Percentiles rank a stretch among this genome's conserved stretches.
Evolutionary conservation across 2,113 vertebrate species (phyloP).

Genomic region (Psittacula cyanocephala): DNA sequence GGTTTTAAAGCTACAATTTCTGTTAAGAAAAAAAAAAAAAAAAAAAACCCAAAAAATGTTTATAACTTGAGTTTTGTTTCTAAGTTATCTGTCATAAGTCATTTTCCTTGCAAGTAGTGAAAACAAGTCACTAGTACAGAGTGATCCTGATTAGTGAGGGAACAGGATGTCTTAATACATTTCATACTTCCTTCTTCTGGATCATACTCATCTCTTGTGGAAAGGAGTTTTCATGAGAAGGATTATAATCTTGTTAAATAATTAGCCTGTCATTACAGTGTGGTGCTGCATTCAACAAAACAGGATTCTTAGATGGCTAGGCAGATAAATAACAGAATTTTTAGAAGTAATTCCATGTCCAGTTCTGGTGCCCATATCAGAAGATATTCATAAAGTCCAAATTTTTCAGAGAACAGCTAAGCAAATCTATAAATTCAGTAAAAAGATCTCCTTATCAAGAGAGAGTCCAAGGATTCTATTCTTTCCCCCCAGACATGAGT

Average conservation of each 20-base stretch:
- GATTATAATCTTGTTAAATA: neutral
- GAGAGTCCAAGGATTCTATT: neutral
- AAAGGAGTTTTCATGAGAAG: neutral
- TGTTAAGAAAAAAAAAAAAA: neutral
- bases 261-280: neutral
- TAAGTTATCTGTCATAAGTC: neutral
- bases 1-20: neutral
- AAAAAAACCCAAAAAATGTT: rapidly evolving
- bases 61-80: neutral
- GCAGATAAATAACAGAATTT: neutral
- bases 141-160: neutral
- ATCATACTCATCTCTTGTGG: neutral
- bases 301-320: neutral
- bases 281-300: neutral
- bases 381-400: neutral
- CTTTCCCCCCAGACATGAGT: neutral
- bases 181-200: neutral
- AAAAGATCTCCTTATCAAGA: neutral
- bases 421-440: neutral
- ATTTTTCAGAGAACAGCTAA: neutral
- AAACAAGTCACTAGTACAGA: neutral
- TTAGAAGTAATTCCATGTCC: neutral
- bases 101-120: neutral
- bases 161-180: neutral
- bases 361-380: neutral